phyloP scores from a whole-genome alignment of 2,888 invertebrate genomes.

The Cotesia congregata region DNA sequence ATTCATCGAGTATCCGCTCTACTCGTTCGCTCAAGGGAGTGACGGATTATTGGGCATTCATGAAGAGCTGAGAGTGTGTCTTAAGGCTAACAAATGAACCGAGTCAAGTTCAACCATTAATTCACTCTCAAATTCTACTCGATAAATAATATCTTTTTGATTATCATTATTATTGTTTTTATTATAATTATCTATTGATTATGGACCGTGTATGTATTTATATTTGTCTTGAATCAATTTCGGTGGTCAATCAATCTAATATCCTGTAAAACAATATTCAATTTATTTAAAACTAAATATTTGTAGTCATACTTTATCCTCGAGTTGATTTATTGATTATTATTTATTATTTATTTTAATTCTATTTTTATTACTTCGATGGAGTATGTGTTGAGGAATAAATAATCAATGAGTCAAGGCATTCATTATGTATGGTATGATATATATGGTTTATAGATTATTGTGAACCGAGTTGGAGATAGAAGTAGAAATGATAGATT shows the following conservation, averaged over 20 bases:
- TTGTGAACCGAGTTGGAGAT: too few species aligned
- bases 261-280: not conserved
- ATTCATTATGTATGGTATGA: too few species aligned
- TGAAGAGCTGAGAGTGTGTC: slow-evolving; percentile 38
- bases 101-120: slow-evolving; percentile 27
- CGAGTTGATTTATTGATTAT: too few species aligned
- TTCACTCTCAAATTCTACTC: slow-evolving; percentile 28
- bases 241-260: slow-evolving; percentile 2
- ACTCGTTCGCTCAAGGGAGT: slow-evolving; percentile 37
- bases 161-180: slow-evolving; percentile 11
- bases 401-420: too few species aligned
- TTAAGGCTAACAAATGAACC: slow-evolving; percentile 38
- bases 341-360: too few species aligned
- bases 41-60: slow-evolving; percentile 50
- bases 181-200: slow-evolving; percentile 30
- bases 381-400: too few species aligned
- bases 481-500: too few species aligned
- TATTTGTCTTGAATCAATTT: not conserved
- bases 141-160: slow-evolving; percentile 29
- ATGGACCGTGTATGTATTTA: not conserved
- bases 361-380: too few species aligned
- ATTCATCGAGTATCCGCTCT: slow-evolving; percentile 34
- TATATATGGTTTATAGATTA: too few species aligned
- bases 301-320: too few species aligned
- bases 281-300: not conserved